These are phyloP conservation scores for Camelus dromedarius DNA, from an alignment of 2,113 vertebrate genomes.

Conservation along the genomic window DNA sequence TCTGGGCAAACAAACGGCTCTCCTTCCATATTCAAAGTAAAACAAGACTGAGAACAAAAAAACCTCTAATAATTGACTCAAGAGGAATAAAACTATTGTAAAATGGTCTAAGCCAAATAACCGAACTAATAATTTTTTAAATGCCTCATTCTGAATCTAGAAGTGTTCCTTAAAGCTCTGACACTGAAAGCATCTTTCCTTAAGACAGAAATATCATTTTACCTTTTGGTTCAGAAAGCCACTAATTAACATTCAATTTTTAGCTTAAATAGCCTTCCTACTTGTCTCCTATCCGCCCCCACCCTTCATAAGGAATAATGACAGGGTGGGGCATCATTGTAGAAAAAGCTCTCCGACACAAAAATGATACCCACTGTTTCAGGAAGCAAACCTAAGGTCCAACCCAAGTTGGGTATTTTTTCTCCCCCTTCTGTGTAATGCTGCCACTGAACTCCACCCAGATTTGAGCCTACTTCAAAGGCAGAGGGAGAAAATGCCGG, in stretches of 20 bases:
- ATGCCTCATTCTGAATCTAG: constrained; percentile 3
- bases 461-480: constrained; percentile 71
- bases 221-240: constrained; percentile 26
- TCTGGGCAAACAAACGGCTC: background rate
- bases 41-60: background rate
- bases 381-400: constrained; percentile 44
- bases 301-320: constrained; percentile 27
- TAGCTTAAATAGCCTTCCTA: constrained; percentile 32
- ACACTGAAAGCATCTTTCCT: constrained; percentile 42
- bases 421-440: background rate
- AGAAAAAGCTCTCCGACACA: constrained; percentile 41
- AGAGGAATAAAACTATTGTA: constrained; percentile 18
- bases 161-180: constrained; percentile 21
- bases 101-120: constrained; percentile 31
- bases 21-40: background rate
- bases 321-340: constrained; percentile 73
- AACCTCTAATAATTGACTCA: background rate
- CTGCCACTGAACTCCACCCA: constrained; percentile 80
- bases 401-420: background rate
- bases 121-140: constrained; percentile 33
- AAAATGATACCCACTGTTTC: constrained; percentile 29
- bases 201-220: constrained; percentile 3
- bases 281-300: background rate
- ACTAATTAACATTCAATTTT: constrained; percentile 38
- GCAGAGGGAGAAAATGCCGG: constrained; percentile 60